Conservation (phyloP, 2,113 vertebrate species). For the Lophotis ruficrista region DNA sequence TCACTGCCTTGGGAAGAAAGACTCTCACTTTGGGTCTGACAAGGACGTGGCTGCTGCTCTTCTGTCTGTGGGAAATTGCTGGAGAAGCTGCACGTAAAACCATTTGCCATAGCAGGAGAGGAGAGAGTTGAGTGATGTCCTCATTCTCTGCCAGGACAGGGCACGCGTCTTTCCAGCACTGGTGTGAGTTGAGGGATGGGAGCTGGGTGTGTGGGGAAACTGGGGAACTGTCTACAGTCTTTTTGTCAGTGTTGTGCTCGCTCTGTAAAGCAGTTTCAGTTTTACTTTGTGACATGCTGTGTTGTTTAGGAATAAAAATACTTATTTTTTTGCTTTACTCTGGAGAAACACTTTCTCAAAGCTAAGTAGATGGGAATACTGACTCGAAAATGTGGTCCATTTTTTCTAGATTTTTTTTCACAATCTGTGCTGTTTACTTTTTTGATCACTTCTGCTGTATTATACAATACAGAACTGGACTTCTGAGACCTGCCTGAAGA, state of each 20-base stretch:
- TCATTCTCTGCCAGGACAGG: background rate
- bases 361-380: background rate
- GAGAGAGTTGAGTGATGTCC: background rate
- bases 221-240: background rate
- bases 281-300: background rate
- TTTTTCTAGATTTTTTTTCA: background rate
- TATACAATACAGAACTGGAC: background rate
- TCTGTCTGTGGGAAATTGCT: background rate
- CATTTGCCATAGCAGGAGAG: background rate
- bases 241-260: background rate
- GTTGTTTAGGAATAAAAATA: background rate
- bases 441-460: background rate
- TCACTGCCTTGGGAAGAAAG: background rate
- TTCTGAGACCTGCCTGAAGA: background rate
- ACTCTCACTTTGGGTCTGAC: background rate
- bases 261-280: background rate
- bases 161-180: accelerated
- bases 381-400: background rate
- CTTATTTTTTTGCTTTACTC: background rate
- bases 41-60: background rate
- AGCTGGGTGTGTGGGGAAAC: background rate
- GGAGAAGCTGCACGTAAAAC: background rate
- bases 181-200: background rate
- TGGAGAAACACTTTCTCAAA: background rate
- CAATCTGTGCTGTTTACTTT: background rate